These are phyloP conservation scores for Phalanger gymnotis DNA, from an alignment of 2,797 vertebrate species.

Conservation along the genomic window DNA sequence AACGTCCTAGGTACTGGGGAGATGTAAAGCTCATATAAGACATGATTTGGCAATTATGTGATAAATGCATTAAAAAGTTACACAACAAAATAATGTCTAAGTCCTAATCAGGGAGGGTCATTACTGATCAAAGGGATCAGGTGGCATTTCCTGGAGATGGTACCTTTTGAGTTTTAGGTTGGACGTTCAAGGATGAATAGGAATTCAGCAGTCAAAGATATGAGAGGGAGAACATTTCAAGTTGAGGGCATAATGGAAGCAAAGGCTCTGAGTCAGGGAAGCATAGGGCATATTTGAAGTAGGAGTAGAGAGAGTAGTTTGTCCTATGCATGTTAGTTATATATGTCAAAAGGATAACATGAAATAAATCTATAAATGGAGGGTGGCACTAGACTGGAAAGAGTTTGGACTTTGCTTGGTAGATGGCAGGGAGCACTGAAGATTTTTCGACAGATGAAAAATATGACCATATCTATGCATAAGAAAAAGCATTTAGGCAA, in stretches of 20 bases:
- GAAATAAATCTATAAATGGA: neutral
- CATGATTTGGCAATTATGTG: neutral
- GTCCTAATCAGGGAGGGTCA: slow-evolving; percentile 17
- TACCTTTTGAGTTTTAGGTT: slow-evolving; percentile 19
- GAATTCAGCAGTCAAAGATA: neutral
- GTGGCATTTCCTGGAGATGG: neutral
- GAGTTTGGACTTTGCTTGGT: neutral
- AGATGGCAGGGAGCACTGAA: neutral
- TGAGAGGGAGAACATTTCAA: neutral
- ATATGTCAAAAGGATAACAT: neutral
- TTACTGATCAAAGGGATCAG: slow-evolving; percentile 13
- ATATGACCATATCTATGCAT: neutral
- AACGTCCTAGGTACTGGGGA: slow-evolving; percentile 56
- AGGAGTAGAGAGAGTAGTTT: neutral
- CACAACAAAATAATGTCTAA: slow-evolving; percentile 33
- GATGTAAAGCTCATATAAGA: slow-evolving; percentile 27
- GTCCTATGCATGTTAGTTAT: neutral
- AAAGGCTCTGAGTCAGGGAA: neutral
- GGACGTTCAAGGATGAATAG: neutral
- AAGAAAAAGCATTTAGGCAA: neutral
- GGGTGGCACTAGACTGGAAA: neutral
- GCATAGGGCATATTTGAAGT: neutral
- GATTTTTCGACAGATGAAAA: neutral
- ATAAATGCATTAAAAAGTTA: slow-evolving; percentile 13
- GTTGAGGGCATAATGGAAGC: slow-evolving; percentile 9